Base-by-base conservation (phyloP, 2,797 vertebrate species). In the Tapirus indicus region DNA sequence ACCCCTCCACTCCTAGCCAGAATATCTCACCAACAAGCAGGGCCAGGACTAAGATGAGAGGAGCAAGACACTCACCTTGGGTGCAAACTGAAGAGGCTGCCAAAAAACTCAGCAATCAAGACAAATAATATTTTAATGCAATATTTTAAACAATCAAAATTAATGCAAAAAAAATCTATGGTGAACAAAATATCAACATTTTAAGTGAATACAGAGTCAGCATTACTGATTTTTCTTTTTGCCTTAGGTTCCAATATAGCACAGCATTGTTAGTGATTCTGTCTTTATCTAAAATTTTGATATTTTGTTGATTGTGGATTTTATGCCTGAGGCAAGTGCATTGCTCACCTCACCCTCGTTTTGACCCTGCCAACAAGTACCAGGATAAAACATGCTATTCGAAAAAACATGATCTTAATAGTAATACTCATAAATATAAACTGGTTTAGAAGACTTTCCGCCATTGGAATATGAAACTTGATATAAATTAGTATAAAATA, bases 401-500 rank as follows among this genome's bases (percentile, higher is more conserved):
- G 20, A 62, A 68, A 88, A 82, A 79, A 52, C 14, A 5, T 66
- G 56, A 72, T 66, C 20, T 64, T 78, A 32, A 35, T 21, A 80
- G 66, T 54, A 85, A 93, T 27, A 41, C 4, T 77, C 23, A 71
- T 62, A 17, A 23, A 77, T 68, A 98, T 72, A 27, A 87, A 25
- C 8, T 17, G 0, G 35, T 58, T n/a, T 2, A 0, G 72, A 92
- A 96, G 86, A 87, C 44, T 56, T 62, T 75, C 68, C 79, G 41
- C 10, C 1, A 13, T 47, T 92, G 41, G 12, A 86, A 94, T 5
- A 66, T 68, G 1, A 92, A 94, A 93, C 23, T 71, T 69, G 7
- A 69, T 85, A 41, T 41, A 89, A 79, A 92, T 88, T 69, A 91
- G 72, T 85, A 92, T 74, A 83, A 97, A 88, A 93, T 97, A 97